A percentile compares a stretch with the other conserved stretches of the same genome.
phyloP scores from a whole-genome alignment of 30 jellyfish, hydroid and myxozoan genomes.

The Rhopilema esculentum region DNA sequence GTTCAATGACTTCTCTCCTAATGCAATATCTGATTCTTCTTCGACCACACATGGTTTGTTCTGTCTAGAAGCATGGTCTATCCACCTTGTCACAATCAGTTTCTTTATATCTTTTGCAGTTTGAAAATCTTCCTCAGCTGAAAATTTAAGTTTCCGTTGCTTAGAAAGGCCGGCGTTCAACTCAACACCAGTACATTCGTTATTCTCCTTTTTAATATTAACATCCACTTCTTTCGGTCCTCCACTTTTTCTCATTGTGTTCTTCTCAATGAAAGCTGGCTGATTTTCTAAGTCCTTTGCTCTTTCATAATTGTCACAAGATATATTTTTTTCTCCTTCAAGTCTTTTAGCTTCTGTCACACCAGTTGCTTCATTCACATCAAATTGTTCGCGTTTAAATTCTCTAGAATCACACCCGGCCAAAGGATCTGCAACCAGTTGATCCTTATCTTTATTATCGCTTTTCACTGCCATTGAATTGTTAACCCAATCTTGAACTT shows the following conservation, averaged over 20 bases:
- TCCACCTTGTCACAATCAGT: slow-evolving; percentile 74
- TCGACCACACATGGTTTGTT: slow-evolving; percentile 40
- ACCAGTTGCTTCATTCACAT: background rate
- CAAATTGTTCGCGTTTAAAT: background rate
- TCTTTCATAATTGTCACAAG: too few relatives aligned
- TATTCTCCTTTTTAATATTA: background rate
- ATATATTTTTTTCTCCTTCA: too few relatives aligned
- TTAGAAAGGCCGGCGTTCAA: background rate
- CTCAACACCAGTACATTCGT: background rate
- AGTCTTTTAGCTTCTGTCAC: too few relatives aligned
- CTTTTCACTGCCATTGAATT: slow-evolving; percentile 14
- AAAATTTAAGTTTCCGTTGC: background rate
- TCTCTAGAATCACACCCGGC: background rate
- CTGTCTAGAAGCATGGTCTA: slow-evolving; percentile 55
- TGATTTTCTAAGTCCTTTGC: too few relatives aligned
- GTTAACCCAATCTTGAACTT: slow-evolving; percentile 74
- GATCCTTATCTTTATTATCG: background rate
- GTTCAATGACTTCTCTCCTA: slow-evolving; percentile 54
- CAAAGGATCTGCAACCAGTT: background rate
- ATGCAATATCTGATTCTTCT: slow-evolving; percentile 43
- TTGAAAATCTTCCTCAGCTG: slow-evolving; percentile 42
- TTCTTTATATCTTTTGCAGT: slow-evolving; percentile 62
- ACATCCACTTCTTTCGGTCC: background rate
- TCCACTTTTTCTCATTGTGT: background rate
- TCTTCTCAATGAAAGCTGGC: background rate